Conservation (phyloP, 2,113 vertebrate genomes). For the Rhabdomys dilectus region DNA sequence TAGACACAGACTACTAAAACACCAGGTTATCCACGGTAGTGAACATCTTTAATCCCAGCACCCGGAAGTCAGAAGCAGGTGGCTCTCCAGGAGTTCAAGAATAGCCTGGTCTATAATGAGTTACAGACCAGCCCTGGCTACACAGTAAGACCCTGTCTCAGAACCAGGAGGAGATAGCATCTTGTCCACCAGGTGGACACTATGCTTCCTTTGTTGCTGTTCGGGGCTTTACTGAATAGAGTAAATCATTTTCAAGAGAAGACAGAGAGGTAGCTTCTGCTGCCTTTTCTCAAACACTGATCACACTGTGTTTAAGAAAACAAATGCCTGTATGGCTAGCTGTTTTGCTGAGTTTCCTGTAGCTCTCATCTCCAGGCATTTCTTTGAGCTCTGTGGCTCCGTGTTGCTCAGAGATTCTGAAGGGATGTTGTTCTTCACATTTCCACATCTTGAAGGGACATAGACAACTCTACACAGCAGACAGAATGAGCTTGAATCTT, state of each 20-base stretch:
- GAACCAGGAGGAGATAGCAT: neutral
- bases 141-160: neutral
- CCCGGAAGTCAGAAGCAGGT: neutral
- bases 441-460: constrained; percentile 52
- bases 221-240: neutral
- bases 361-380: constrained; percentile 35
- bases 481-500: constrained; percentile 3
- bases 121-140: neutral
- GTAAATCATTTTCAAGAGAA: neutral
- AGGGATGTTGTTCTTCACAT: neutral
- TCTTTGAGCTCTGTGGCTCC: constrained; percentile 24
- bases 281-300: neutral
- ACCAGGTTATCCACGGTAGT: neutral
- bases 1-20: neutral
- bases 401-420: neutral
- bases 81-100: neutral
- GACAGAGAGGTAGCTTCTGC: neutral
- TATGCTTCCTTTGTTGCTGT: neutral
- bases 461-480: neutral
- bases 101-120: neutral
- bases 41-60: neutral
- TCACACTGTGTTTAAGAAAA: neutral
- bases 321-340: neutral
- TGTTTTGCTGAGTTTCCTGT: neutral
- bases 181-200: neutral